Evolutionary conservation across 2,888 invertebrate species (phyloP).

Genomic region (Heliconius charithonia): DNA sequence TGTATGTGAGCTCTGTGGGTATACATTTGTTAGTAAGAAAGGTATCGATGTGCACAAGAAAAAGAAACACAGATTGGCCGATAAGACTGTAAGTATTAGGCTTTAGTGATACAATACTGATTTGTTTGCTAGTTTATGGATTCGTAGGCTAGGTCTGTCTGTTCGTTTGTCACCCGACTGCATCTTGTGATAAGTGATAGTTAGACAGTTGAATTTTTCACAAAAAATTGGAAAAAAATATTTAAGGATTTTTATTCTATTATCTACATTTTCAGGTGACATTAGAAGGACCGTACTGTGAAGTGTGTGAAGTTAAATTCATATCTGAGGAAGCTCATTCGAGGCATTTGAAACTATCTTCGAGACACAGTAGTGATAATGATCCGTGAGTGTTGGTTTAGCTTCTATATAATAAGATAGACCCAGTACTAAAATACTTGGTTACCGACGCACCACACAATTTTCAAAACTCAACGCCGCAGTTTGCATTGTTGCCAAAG

Average conservation of each 20-base stretch:
- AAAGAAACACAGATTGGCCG: slow-evolving; percentile 64
- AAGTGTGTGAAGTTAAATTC: slow-evolving; percentile 62
- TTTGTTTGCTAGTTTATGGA: too few relatives aligned
- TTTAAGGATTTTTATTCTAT: not conserved
- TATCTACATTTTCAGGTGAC: slow-evolving; percentile 49
- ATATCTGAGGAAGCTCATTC: slow-evolving; percentile 62
- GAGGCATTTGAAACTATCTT: slow-evolving; percentile 68
- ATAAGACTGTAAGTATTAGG: slow-evolving; percentile 36
- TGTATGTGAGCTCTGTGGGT: slow-evolving; percentile 60
- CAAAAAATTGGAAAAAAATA: too few relatives aligned
- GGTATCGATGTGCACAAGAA: slow-evolving; percentile 69
- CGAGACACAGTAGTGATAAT: slow-evolving; percentile 67
- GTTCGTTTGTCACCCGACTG: too few relatives aligned
- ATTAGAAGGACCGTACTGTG: slow-evolving; percentile 63
- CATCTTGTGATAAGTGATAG: too few relatives aligned
- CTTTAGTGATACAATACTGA: not conserved
- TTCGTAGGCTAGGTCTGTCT: too few relatives aligned
- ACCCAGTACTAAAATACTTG: too few relatives aligned
- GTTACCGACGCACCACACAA: too few relatives aligned
- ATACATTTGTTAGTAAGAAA: slow-evolving; percentile 59
- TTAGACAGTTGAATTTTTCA: too few relatives aligned
- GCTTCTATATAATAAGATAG: not conserved
- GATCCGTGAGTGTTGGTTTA: slow-evolving; percentile 62
- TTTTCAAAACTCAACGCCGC: not conserved
- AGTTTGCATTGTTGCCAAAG: not conserved